Conservation (phyloP, 2,113 vertebrate genomes). For the Tapirus terrestris region DNA sequence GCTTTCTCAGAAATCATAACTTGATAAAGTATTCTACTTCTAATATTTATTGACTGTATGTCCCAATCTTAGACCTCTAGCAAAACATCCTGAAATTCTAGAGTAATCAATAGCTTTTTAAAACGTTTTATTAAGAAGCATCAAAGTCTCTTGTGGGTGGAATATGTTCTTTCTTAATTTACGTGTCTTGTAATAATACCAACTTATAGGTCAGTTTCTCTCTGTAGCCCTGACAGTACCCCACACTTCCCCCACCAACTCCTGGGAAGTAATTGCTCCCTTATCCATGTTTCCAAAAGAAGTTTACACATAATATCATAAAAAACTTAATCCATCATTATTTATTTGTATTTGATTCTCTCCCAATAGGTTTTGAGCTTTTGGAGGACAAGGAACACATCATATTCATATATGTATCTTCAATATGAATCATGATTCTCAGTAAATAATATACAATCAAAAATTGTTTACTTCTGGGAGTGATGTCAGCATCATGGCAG, state of each 20-base stretch:
- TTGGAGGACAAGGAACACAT: neutral
- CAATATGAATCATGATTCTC: neutral
- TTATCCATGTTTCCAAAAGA: neutral
- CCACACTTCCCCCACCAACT: rapidly evolving
- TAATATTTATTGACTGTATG: neutral
- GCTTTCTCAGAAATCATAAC: conserved; percentile 1
- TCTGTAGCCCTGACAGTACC: too few relatives aligned
- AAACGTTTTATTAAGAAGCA: neutral
- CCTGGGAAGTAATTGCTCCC: neutral
- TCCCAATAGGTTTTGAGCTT: neutral
- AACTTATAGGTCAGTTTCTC: neutral
- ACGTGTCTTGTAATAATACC: neutral
- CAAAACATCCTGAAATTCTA: conserved; percentile 25
- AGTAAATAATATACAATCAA: neutral
- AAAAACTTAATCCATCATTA: neutral
- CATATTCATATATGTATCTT: neutral
- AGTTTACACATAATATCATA: neutral
- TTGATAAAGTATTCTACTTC: neutral
- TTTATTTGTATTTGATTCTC: neutral
- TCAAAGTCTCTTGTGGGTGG: neutral
- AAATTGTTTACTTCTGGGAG: neutral
- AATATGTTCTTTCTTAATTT: neutral
- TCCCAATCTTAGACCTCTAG: neutral
- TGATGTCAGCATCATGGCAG: too few relatives aligned
- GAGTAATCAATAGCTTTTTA: neutral